Conservation (phyloP, 1,140 invertebrate genomes). For the Potamilus streckersoni region DNA sequence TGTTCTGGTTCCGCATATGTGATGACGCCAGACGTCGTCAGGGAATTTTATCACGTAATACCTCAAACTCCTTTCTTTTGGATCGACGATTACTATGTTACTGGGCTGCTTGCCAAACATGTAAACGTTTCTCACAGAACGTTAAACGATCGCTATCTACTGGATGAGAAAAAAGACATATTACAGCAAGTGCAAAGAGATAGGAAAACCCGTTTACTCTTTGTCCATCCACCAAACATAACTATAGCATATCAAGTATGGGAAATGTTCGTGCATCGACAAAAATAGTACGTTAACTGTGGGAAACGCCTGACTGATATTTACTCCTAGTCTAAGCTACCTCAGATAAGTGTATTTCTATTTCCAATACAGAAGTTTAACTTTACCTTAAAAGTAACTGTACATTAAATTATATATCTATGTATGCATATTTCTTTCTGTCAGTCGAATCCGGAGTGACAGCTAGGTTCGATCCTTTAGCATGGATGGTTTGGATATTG, state of each 20-base stretch:
- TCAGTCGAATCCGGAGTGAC: too few species aligned
- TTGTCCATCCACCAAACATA: conserved; percentile 25
- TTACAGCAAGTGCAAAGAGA: conserved; percentile 12
- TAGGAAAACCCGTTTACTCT: conserved; percentile 26
- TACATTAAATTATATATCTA: too few species aligned
- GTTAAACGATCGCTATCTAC: conserved; percentile 24
- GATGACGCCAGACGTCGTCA: conserved; percentile 57
- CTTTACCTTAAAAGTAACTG: too few species aligned
- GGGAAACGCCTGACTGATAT: background rate
- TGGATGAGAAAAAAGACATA: conserved; percentile 20
- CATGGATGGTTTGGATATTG: too few species aligned
- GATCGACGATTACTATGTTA: conserved; percentile 64
- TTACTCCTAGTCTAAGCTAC: too few species aligned
- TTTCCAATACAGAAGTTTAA: too few species aligned
- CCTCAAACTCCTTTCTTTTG: conserved; percentile 50
- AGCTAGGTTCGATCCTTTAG: too few species aligned
- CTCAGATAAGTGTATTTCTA: too few species aligned
- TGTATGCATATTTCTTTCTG: too few species aligned
- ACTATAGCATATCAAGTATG: conserved; percentile 13
- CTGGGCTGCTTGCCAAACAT: conserved; percentile 31
- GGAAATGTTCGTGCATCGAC: conserved; percentile 22
- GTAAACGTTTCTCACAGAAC: conserved; percentile 18
- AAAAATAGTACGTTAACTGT: background rate
- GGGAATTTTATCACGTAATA: conserved; percentile 47
- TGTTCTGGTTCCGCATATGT: conserved; percentile 64